phyloP scores from a whole-genome alignment of 2,797 vertebrate species.

The Sorex maritimensis region DNA sequence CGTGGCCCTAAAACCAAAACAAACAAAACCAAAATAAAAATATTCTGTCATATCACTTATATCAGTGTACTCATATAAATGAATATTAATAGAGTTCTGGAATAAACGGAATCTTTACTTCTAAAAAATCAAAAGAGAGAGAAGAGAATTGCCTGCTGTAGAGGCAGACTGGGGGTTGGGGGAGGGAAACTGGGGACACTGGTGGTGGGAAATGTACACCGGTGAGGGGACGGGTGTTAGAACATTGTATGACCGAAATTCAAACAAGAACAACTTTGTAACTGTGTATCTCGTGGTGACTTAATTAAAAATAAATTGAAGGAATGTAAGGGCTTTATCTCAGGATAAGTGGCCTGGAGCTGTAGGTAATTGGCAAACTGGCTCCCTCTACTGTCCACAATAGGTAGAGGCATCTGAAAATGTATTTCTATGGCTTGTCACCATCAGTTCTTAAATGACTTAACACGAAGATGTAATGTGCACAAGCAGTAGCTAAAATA shows the following conservation, averaged over 20 bases:
- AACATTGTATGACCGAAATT: too few species aligned
- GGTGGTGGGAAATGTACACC: too few species aligned
- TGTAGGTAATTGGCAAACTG: slow-evolving; percentile 65
- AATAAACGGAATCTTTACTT: slow-evolving; percentile 21
- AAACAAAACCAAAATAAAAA: too few species aligned
- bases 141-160: too few species aligned
- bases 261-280: too few species aligned
- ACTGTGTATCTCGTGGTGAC: too few species aligned
- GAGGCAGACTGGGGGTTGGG: too few species aligned
- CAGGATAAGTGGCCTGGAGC: slow-evolving; percentile 39
- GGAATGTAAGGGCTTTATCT: slow-evolving; percentile 43
- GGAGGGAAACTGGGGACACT: too few species aligned
- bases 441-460: slow-evolving; percentile 39
- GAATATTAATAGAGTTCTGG: slow-evolving; percentile 44
- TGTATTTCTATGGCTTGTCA: neutral
- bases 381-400: slow-evolving; percentile 74
- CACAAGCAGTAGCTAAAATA: slow-evolving; percentile 50
- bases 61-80: neutral
- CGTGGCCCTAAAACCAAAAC: too few species aligned
- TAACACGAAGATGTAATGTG: slow-evolving; percentile 46
- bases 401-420: slow-evolving; percentile 31
- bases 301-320: too few species aligned
- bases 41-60: neutral
- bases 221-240: too few species aligned
- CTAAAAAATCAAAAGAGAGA: neutral